Percentiles rank a stretch among this genome's conserved stretches.
phyloP scores from a whole-genome alignment of 2,113 vertebrate genomes.

The Istiophorus platypterus region DNA sequence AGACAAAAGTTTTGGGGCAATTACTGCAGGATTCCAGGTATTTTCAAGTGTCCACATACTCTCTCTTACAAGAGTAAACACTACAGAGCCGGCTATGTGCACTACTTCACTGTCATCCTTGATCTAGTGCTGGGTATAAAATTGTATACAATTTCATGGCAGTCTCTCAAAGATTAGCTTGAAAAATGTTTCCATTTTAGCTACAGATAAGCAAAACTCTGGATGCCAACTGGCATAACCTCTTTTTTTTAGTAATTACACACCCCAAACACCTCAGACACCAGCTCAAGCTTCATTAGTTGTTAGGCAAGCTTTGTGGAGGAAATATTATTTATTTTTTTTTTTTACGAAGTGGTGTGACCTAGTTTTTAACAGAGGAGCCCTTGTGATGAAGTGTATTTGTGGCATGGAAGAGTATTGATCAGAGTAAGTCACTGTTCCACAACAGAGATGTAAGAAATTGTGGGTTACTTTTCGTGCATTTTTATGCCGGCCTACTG shows the following conservation, averaged over 20 bases:
- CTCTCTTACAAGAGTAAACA: not conserved
- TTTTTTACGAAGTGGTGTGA: constrained; percentile 12
- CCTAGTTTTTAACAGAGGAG: constrained; percentile 3
- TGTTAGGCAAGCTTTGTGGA: constrained; percentile 40
- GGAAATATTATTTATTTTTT: not conserved
- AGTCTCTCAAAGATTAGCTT: not conserved
- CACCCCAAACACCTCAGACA: constrained; percentile 48
- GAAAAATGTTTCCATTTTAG: constrained; percentile 2
- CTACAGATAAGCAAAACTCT: not conserved
- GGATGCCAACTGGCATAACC: constrained; percentile 43
- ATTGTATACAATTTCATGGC: not conserved
- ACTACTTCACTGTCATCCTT: constrained; percentile 14
- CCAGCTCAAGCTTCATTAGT: constrained; percentile 38
- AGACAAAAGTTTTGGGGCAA: constrained; percentile 19
- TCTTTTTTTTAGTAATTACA: constrained; percentile 19
- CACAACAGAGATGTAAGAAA: constrained; percentile 73
- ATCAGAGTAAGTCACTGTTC: constrained; percentile 58
- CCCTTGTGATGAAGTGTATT: constrained; percentile 8
- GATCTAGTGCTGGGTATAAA: not conserved
- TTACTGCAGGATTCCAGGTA: constrained; percentile 30
- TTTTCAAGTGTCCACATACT: not conserved
- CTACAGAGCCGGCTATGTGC: constrained; percentile 1
- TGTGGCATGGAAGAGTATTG: constrained; percentile 20
- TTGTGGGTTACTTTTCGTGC: constrained; percentile 81
- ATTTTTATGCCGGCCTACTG: constrained; percentile 76